Evolutionary conservation across 2,888 invertebrate genomes (phyloP).

Genomic region (Lycia hirtaria): DNA sequence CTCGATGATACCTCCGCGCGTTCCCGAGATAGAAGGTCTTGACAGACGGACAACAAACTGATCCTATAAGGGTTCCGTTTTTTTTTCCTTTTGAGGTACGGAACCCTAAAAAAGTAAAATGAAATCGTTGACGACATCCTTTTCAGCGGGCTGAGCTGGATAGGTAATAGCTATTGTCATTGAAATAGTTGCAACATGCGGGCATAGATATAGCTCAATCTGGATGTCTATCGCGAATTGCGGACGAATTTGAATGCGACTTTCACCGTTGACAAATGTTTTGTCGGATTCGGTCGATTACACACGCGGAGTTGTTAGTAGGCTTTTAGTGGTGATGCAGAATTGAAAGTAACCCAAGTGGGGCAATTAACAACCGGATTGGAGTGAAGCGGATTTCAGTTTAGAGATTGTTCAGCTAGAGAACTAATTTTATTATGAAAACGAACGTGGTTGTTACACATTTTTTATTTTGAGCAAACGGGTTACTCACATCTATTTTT

Average conservation of each 20-base stretch:
- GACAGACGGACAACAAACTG: too few relatives aligned
- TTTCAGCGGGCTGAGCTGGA: too few relatives aligned
- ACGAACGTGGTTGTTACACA: too few relatives aligned
- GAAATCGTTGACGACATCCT: too few relatives aligned
- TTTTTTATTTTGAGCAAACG: too few relatives aligned
- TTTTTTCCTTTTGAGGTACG: too few relatives aligned
- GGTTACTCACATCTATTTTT: too few relatives aligned
- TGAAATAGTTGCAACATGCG: background rate
- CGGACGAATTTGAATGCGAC: constrained; percentile 24
- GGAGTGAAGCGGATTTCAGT: background rate
- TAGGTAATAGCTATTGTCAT: too few relatives aligned
- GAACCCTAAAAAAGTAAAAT: too few relatives aligned
- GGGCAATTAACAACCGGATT: constrained; percentile 1
- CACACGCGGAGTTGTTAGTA: constrained; percentile 17
- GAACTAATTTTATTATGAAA: background rate
- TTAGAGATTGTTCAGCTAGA: background rate
- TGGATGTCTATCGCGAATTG: background rate
- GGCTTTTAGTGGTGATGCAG: constrained; percentile 9
- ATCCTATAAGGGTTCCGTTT: too few relatives aligned
- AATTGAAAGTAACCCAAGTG: constrained; percentile 20
- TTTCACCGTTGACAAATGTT: constrained; percentile 31
- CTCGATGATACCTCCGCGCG: too few relatives aligned
- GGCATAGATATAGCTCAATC: background rate
- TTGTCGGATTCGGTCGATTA: constrained; percentile 9
- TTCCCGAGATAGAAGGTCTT: too few relatives aligned